Base-by-base conservation (phyloP, 2,888 invertebrate genomes). In the Zaprionus bogoriensis region DNA sequence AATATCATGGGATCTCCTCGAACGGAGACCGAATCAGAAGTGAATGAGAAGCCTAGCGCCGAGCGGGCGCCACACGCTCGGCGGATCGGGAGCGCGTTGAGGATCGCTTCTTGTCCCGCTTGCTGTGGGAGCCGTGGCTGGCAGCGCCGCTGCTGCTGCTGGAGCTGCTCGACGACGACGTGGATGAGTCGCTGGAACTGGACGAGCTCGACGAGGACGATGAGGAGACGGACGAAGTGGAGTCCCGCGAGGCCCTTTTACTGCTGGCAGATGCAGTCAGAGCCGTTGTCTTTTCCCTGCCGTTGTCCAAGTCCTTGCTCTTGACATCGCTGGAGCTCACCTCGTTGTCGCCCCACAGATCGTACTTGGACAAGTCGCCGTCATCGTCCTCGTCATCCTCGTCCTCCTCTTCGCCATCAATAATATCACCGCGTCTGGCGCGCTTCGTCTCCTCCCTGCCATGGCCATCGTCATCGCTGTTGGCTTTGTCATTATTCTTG, bases 291-390 rank as follows among this genome's bases (percentile, higher is more conserved):
- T 53, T 44, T 44, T 73, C 52, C 42, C 54, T 67, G 0, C 72
- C 73, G 48, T 74, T 74, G 38, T 76, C 74, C 3, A 20, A 46
- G 6, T 73, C 64, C 39, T 84, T 80, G 30, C 22, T 48, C 10
- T 67, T 77, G 10, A 32, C 61, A 28, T 80, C 60, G 36, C 67
- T 65, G 4, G 87, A 63, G 32, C 48, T 62, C 2, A 92, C 93
- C 42, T 93, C 93, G 63, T 94, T 94, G 71, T 93, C 93, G 62
- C 94, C 95, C 94, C 95, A 95, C 39, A 96, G 91, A 88, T 95
- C 95, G 89, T 96, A 96, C 89, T 96, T 96, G 20, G 95, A 94
- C 45, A 96, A 92, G 89, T 96, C 95, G 9, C 93, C 95, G 67
- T 92, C 93, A 36, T 93, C 93, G 0, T 93, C 93, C 0, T 94